These are phyloP conservation scores for Drosophila dunni DNA, from an alignment of 1,140 invertebrate genomes.

Conservation along the genomic window DNA sequence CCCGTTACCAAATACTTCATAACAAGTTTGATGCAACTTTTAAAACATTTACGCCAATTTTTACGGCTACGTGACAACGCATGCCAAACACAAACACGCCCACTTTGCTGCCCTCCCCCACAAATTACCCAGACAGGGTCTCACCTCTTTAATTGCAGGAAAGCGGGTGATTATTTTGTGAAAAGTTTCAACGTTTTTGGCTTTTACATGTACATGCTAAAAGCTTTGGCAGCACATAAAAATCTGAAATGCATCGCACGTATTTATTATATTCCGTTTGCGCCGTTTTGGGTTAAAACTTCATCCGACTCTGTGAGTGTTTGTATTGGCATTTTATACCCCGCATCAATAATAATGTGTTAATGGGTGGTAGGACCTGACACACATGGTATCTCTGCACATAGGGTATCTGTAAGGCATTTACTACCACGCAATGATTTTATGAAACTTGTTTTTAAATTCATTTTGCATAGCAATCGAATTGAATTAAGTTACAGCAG, in stretches of 20 bases:
- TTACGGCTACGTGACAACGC: slow-evolving; percentile 73
- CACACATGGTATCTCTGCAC: neutral
- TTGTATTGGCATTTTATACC: slow-evolving; percentile 24
- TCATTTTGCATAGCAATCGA: slow-evolving; percentile 68
- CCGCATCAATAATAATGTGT: neutral
- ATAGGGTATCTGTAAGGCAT: slow-evolving; percentile 13
- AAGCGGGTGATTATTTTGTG: slow-evolving; percentile 68
- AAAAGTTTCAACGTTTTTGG: slow-evolving; percentile 55
- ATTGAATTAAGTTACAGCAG: slow-evolving; percentile 29
- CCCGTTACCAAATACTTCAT: slow-evolving; percentile 65
- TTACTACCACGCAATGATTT: too few relatives aligned
- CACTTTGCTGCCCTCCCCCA: neutral
- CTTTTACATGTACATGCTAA: slow-evolving; percentile 32
- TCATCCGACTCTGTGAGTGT: slow-evolving; percentile 39
- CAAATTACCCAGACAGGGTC: neutral
- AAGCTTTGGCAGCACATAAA: slow-evolving; percentile 41
- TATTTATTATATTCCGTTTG: slow-evolving; percentile 80
- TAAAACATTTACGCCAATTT: slow-evolving; percentile 80
- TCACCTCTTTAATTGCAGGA: slow-evolving; percentile 72
- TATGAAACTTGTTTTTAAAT: slow-evolving; percentile 17
- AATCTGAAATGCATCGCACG: slow-evolving; percentile 73
- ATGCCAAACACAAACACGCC: slow-evolving; percentile 61
- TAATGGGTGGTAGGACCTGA: neutral
- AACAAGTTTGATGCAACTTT: slow-evolving; percentile 80
- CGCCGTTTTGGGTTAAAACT: slow-evolving; percentile 66